A percentile compares a stretch with the other conserved stretches of the same genome.
phyloP scores from a whole-genome alignment of 2,888 invertebrate genomes.

The Marronus borbonicus region DNA sequence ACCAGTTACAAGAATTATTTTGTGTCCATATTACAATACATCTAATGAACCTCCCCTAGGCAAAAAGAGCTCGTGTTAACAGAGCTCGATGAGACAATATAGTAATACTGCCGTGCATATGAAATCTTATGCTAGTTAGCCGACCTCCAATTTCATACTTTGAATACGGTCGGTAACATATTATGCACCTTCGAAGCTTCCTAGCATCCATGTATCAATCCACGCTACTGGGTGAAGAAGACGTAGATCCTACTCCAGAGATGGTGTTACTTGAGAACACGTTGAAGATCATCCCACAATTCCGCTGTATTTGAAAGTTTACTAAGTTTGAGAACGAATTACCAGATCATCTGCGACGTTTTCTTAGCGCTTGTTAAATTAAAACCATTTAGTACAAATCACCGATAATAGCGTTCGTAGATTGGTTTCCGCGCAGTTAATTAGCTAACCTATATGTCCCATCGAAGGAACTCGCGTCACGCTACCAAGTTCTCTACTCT shows the following conservation, averaged over 20 bases:
- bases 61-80: no score
- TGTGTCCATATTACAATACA: no score
- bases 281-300: background rate
- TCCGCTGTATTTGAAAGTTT: background rate
- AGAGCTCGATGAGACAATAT: no score
- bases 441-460: conserved; percentile 19
- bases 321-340: conserved; percentile 17
- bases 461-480: background rate
- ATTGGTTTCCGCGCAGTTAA: conserved; percentile 37
- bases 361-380: conserved; percentile 29
- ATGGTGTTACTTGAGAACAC: background rate
- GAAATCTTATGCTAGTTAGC: no score
- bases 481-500: background rate
- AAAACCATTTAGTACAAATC: conserved; percentile 34
- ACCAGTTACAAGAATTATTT: no score
- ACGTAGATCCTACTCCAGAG: background rate
- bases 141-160: no score
- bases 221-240: background rate
- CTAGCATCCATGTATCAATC: background rate
- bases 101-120: no score
- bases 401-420: conserved; percentile 30
- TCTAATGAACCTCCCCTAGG: no score
- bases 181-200: no score
- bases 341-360: conserved; percentile 24
- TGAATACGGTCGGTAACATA: no score